phyloP scores from a whole-genome alignment of 2,797 vertebrate species.

The Paedocypris micromegethes region DNA sequence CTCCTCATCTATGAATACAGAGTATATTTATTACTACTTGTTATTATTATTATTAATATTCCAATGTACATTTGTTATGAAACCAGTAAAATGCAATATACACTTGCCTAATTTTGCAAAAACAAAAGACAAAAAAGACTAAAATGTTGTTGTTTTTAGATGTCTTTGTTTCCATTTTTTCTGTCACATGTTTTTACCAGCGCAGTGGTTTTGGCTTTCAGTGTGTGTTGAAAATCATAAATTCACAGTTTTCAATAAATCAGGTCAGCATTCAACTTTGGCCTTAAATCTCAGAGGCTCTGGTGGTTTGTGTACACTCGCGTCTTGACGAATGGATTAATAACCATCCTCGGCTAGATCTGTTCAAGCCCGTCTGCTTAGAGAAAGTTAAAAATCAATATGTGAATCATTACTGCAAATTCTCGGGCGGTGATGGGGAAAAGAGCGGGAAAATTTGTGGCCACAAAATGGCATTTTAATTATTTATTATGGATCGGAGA shows the following conservation, averaged over 20 bases:
- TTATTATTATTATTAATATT: conserved; percentile 58
- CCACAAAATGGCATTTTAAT: conserved; percentile 5
- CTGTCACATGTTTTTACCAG: conserved; percentile 22
- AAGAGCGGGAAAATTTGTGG: neutral
- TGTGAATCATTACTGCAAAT: conserved; percentile 5
- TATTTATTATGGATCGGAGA: conserved; percentile 7
- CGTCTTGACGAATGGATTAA: conserved; percentile 5
- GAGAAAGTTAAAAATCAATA: conserved; percentile 20
- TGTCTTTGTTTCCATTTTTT: conserved; percentile 12
- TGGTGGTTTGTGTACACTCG: conserved; percentile 15
- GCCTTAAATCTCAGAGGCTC: conserved; percentile 39
- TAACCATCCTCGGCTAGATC: neutral
- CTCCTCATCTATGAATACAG: conserved; percentile 66
- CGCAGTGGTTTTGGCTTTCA: conserved; percentile 8
- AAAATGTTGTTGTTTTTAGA: conserved; percentile 24
- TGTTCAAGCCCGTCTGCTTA: neutral
- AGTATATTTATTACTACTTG: conserved; percentile 66
- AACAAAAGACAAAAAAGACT: conserved; percentile 55
- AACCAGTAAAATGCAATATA: conserved; percentile 76
- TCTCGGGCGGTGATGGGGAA: conserved; percentile 4
- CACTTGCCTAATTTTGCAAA: conserved; percentile 74
- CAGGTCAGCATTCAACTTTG: conserved; percentile 46
- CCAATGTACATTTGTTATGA: conserved; percentile 82
- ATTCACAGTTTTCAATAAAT: conserved; percentile 45
- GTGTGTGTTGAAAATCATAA: conserved; percentile 9